Percentiles rank a stretch among this genome's conserved stretches.
Evolutionary conservation across 2,888 invertebrate genomes (phyloP).

Genomic region (Hydrotaea diabolus): DNA sequence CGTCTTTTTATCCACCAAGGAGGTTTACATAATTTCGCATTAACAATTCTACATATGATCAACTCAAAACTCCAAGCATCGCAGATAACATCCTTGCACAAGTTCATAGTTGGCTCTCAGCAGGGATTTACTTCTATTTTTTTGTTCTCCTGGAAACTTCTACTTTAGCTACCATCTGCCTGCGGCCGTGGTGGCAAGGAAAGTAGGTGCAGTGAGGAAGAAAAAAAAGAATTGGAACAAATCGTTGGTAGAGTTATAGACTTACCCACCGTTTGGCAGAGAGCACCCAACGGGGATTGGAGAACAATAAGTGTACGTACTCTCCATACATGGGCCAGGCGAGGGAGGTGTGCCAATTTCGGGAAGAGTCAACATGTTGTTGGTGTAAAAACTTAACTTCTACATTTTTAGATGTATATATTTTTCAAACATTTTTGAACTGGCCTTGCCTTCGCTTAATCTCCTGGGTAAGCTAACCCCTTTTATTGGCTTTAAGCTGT

Average conservation of each 20-base stretch:
- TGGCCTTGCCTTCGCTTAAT: neutral
- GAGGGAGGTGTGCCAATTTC: neutral
- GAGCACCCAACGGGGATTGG: neutral
- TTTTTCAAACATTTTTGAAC: neutral
- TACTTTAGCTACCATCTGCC: neutral
- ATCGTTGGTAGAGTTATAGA: constrained; percentile 39
- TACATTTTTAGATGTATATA: no score
- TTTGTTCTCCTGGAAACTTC: neutral
- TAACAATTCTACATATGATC: constrained; percentile 9
- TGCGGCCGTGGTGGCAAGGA: no score
- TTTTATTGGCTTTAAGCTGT: constrained; percentile 36
- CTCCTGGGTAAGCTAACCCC: neutral
- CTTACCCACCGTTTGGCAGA: constrained; percentile 2
- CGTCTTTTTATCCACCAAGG: constrained; percentile 2
- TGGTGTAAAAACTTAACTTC: no score
- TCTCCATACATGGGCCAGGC: neutral
- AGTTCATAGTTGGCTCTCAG: neutral
- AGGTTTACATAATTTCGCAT: neutral
- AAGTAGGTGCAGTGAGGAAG: no score
- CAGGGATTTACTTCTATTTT: neutral
- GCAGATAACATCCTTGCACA: neutral
- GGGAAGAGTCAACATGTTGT: no score
- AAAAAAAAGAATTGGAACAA: constrained; percentile 28
- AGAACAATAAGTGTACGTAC: neutral
- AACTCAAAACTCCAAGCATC: constrained; percentile 6